Evolutionary conservation across 1,140 invertebrate species (phyloP).

Genomic region (Akabosia matsudoensis): DNA sequence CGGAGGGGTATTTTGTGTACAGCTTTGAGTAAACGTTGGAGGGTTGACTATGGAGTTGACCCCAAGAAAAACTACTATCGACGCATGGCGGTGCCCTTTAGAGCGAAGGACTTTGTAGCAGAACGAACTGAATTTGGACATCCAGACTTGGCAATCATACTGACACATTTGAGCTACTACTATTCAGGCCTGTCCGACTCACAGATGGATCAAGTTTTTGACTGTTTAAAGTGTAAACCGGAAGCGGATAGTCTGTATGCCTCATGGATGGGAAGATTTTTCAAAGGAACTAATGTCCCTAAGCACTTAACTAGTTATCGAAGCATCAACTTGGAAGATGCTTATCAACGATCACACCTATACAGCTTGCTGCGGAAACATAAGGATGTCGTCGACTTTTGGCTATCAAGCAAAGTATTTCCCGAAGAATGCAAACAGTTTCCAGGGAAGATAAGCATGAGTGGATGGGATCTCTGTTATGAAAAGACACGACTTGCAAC

Average conservation of each 20-base stretch:
- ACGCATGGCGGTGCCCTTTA: constrained; percentile 34
- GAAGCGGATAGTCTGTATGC: constrained; percentile 4
- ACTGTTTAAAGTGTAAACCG: background rate
- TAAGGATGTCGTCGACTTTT: constrained; percentile 37
- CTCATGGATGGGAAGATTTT: constrained; percentile 18
- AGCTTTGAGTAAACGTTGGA: constrained; percentile 41
- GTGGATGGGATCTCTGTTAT: constrained; percentile 32
- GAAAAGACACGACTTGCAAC: background rate
- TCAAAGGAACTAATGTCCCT: background rate
- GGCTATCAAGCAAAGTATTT: constrained; percentile 31
- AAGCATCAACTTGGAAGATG: constrained; percentile 37
- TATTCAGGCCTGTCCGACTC: constrained; percentile 35
- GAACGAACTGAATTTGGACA: constrained; percentile 42
- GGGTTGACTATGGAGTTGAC: constrained; percentile 44
- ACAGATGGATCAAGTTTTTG: constrained; percentile 28
- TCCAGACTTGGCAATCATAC: constrained; percentile 32
- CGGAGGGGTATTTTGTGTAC: constrained; percentile 31
- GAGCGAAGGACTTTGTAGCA: constrained; percentile 39
- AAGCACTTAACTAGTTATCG: background rate
- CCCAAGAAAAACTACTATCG: constrained; percentile 7
- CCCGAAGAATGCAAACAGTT: constrained; percentile 35
- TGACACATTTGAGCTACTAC: constrained; percentile 38
- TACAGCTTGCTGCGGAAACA: constrained; percentile 31
- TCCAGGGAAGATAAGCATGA: constrained; percentile 28
- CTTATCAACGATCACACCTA: constrained; percentile 26